Evolutionary conservation across 2,888 invertebrate species (phyloP).

Genomic region (Teleogryllus oceanicus): DNA sequence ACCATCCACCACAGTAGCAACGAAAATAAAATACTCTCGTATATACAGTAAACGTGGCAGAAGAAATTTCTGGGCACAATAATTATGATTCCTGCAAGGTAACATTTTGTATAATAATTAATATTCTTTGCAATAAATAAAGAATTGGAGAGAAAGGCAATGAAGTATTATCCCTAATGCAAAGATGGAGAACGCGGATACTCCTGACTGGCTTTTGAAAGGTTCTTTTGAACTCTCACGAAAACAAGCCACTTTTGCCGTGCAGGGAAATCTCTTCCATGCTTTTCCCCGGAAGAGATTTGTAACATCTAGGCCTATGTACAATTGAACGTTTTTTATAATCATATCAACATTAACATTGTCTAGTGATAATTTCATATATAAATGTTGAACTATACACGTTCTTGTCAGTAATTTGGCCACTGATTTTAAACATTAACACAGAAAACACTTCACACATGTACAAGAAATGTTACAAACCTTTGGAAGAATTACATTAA

Average conservation of each 20-base stretch:
- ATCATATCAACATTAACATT: slow-evolving; percentile 9
- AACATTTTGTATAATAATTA: neutral
- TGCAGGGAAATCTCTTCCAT: neutral
- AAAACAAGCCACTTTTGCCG: too few species aligned
- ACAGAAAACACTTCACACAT: neutral
- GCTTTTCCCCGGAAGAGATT: neutral
- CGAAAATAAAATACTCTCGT: slow-evolving; percentile 18
- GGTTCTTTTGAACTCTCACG: too few species aligned
- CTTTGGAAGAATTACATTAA: neutral
- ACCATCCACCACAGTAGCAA: slow-evolving; percentile 18
- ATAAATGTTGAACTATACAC: neutral
- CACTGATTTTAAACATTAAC: neutral
- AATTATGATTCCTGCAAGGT: neutral
- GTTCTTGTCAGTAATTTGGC: neutral
- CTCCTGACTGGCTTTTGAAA: neutral
- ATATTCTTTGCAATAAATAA: slow-evolving; percentile 2
- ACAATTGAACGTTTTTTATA: neutral
- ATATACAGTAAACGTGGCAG: neutral
- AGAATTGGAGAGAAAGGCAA: slow-evolving; percentile 1
- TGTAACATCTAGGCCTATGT: neutral
- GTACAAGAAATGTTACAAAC: slow-evolving; percentile 10
- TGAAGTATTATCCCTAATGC: slow-evolving; percentile 4
- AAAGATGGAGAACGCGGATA: neutral
- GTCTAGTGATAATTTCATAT: slow-evolving; percentile 1
- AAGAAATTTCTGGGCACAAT: slow-evolving; percentile 18